Percentiles rank a stretch among this genome's conserved stretches.
Evolutionary conservation across 2,888 invertebrate species (phyloP).

Genomic region (Chaetogeoica ovagalla): DNA sequence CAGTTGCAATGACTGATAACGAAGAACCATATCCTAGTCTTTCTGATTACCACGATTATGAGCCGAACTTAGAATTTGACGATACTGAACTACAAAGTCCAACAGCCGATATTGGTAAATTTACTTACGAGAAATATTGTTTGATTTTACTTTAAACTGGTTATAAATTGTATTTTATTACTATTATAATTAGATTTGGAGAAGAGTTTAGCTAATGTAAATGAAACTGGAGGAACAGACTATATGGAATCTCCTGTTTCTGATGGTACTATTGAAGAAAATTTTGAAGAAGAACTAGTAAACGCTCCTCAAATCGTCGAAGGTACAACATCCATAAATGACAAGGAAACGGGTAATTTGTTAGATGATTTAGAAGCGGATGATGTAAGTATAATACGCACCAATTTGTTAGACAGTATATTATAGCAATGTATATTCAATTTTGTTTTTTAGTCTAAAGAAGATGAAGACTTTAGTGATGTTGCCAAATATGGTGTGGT

Average conservation of each 20-base stretch:
- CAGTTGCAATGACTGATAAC: conserved; percentile 39
- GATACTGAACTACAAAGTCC: conserved; percentile 83
- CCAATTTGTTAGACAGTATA: not conserved
- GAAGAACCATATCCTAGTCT: conserved; percentile 85
- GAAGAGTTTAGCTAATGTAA: conserved; percentile 40
- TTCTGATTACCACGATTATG: conserved; percentile 90
- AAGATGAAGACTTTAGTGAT: conserved; percentile 69
- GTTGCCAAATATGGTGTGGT: conserved; percentile 77
- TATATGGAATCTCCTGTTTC: conserved; percentile 73
- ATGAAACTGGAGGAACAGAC: conserved; percentile 57
- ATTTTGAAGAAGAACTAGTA: conserved; percentile 85
- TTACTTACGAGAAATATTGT: not conserved
- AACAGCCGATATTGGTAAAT: conserved; percentile 70
- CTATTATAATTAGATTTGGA: conserved; percentile 34
- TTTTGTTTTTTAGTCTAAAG: conserved; percentile 58
- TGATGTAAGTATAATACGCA: conserved; percentile 30
- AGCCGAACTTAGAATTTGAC: conserved; percentile 94
- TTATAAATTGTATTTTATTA: not conserved
- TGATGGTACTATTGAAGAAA: conserved; percentile 87
- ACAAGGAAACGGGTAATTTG: conserved; percentile 37
- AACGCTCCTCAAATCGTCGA: conserved; percentile 64
- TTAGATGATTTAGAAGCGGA: conserved; percentile 46
- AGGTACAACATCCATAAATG: conserved; percentile 55
- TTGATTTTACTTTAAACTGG: not conserved
- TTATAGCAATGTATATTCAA: not conserved